phyloP scores from a whole-genome alignment of 2,888 invertebrate species.

The Sisyra nigra region DNA sequence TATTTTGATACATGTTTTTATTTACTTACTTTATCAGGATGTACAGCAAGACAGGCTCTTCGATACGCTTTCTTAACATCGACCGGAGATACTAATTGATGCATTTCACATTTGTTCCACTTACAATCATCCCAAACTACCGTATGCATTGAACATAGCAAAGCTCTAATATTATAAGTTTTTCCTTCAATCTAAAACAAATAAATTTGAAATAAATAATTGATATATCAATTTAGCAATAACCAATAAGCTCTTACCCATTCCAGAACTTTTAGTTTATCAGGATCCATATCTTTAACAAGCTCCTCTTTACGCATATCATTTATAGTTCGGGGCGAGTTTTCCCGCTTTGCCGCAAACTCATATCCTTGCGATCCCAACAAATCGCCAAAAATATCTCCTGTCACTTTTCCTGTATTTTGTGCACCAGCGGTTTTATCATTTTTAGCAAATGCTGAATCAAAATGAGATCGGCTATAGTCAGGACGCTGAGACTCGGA shows the following conservation, averaged over 20 bases:
- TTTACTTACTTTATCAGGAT: conserved; percentile 85
- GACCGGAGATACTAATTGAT: conserved; percentile 74
- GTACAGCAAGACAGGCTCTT: conserved; percentile 90
- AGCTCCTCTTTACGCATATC: conserved; percentile 83
- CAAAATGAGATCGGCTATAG: conserved; percentile 56
- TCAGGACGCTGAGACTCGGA: conserved; percentile 27
- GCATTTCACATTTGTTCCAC: conserved; percentile 91
- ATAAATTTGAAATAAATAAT: conserved; percentile 10
- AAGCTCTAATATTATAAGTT: conserved; percentile 87
- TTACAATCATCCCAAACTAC: conserved; percentile 87
- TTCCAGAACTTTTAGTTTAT: conserved; percentile 64
- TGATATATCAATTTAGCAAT: neutral
- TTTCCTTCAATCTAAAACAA: conserved; percentile 87
- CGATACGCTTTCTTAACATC: conserved; percentile 95
- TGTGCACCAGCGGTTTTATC: conserved; percentile 24
- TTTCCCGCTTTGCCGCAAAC: conserved; percentile 53
- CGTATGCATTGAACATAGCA: conserved; percentile 85
- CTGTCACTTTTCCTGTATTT: conserved; percentile 29
- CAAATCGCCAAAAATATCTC: conserved; percentile 79
- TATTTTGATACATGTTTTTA: too few relatives aligned
- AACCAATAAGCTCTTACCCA: conserved; percentile 42
- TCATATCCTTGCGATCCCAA: conserved; percentile 81
- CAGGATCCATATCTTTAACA: conserved; percentile 80
- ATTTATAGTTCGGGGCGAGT: conserved; percentile 76
- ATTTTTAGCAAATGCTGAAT: conserved; percentile 26